Evolutionary conservation across 2,113 vertebrate genomes (phyloP).

Genomic region (Thryonomys swinderianus): DNA sequence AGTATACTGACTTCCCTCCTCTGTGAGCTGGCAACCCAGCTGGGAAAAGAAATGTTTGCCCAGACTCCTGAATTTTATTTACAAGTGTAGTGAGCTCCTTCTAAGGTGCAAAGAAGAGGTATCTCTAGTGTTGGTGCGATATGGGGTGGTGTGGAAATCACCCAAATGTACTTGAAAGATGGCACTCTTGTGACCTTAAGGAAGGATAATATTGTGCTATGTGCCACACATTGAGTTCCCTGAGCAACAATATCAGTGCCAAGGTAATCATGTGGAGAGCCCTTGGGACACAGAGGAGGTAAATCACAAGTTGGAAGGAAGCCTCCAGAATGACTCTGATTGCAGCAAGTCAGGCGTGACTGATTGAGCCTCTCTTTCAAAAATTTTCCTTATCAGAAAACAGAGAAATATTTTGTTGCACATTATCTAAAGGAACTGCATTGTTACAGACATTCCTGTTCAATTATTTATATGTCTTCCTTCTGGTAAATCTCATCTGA

Average conservation of each 20-base stretch:
- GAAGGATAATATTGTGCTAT: conserved; percentile 67
- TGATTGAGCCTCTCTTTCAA: conserved; percentile 63
- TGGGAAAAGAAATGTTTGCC: conserved; percentile 67
- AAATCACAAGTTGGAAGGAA: conserved; percentile 77
- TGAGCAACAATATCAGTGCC: conserved; percentile 65
- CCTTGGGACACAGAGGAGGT: conserved; percentile 71
- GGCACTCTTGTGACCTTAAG: conserved; percentile 67
- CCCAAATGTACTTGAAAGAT: conserved; percentile 70
- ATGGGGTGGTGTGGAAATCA: conserved; percentile 60
- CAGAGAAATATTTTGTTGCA: conserved; percentile 69
- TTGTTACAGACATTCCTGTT: conserved; percentile 77
- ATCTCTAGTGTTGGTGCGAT: conserved; percentile 43
- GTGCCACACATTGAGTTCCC: conserved; percentile 68
- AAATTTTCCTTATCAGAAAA: conserved; percentile 73
- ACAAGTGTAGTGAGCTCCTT: conserved; percentile 41
- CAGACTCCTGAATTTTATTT: conserved; percentile 72
- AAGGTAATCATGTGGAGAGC: conserved; percentile 75
- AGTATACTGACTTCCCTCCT: conserved; percentile 43
- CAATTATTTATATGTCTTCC: conserved; percentile 81
- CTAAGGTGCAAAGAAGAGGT: conserved; percentile 61
- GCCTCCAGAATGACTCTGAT: conserved; percentile 73
- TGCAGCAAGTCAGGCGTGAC: conserved; percentile 50
- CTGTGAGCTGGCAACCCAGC: conserved; percentile 62
- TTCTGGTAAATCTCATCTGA: conserved; percentile 80
- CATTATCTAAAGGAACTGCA: conserved; percentile 76